Conservation (phyloP, 2,888 invertebrate species). For the Campaea margaritaria region DNA sequence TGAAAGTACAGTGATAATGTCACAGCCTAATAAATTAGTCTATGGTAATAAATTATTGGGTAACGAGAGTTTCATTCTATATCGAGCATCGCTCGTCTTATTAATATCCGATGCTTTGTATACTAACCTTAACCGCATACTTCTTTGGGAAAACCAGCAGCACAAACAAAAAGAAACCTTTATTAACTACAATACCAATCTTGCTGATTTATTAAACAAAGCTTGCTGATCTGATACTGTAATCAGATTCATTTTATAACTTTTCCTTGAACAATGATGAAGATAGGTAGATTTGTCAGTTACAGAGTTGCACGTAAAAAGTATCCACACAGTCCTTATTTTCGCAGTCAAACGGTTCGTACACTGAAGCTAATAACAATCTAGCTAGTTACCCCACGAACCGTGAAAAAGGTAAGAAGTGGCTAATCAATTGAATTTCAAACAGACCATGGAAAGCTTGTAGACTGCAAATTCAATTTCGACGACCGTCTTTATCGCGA, state of each 20-base stretch:
- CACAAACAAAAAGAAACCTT: slow-evolving; percentile 24
- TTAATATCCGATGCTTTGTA: background rate
- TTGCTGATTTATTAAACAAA: slow-evolving; percentile 14
- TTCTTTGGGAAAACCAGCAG: slow-evolving; percentile 44
- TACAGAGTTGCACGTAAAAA: background rate
- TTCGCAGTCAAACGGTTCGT: background rate
- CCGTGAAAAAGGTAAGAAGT: slow-evolving; percentile 31
- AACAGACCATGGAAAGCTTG: slow-evolving; percentile 31
- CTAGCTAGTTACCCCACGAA: slow-evolving; percentile 18
- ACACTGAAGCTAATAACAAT: slow-evolving; percentile 13
- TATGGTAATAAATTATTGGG: no score
- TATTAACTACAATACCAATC: no score
- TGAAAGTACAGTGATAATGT: no score
- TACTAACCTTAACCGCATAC: slow-evolving; percentile 50
- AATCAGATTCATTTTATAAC: no score
- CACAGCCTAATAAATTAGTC: no score
- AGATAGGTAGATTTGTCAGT: no score
- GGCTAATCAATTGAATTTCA: slow-evolving; percentile 30
- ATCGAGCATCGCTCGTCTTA: no score
- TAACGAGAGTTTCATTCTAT: no score
- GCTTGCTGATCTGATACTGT: no score
- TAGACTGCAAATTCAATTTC: slow-evolving; percentile 30
- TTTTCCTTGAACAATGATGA: no score
- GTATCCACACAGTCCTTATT: slow-evolving; percentile 25
- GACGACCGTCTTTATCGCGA: slow-evolving; percentile 33